Evolutionary conservation across 2,797 vertebrate species (phyloP), one percentile per base, ranked within the genome.

Genomic region (Serranus cabrilla): DNA sequence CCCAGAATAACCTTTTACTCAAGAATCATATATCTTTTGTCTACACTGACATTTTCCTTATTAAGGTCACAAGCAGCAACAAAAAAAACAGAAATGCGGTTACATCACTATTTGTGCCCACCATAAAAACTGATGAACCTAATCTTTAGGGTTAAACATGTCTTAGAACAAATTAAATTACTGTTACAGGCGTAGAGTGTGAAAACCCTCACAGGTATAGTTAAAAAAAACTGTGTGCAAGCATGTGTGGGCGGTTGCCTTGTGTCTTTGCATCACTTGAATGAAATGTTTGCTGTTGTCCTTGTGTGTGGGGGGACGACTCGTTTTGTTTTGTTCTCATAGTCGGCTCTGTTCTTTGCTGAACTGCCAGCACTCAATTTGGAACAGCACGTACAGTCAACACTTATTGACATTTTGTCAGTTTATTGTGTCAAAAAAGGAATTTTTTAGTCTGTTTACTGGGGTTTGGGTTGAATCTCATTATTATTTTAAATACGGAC

Each of bases 181-280:
- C 12, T 11, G 46, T 66, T 45, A 8, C 47, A 11, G 39, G 25
- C 10, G 20, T 2, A 31, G 7, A 58, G 18, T 11, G 10, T 62
- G 59, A 54, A 39, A 43, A n/a, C 43, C 57, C 49, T 69, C 60
- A 59, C 25, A 51, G 45, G 52, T 72, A 12, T 10, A 47, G 37
- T 54, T 27, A 45, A 43, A 25, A n/a, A 27, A 56, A 40, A 27
- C 12, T 45, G 51, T 56, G 56, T 57, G 52, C 58, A 2, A 57
- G 21, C 8, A 20, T 56, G 64, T 67, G 69, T 62, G 49, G 65
- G 75, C 45, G 75, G 46, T 5, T 65, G 73, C 49, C 64, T 81
- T 58, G 75, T 75, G 64, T 79, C 68, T 68, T 74, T 65, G 74
- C 82, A 77, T 81, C 70, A 60, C 49, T 80, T 82, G 76, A 86